These are phyloP conservation scores for Accipiter virgatus DNA, from an alignment of 2,113 vertebrate species.

Conservation along the genomic window DNA sequence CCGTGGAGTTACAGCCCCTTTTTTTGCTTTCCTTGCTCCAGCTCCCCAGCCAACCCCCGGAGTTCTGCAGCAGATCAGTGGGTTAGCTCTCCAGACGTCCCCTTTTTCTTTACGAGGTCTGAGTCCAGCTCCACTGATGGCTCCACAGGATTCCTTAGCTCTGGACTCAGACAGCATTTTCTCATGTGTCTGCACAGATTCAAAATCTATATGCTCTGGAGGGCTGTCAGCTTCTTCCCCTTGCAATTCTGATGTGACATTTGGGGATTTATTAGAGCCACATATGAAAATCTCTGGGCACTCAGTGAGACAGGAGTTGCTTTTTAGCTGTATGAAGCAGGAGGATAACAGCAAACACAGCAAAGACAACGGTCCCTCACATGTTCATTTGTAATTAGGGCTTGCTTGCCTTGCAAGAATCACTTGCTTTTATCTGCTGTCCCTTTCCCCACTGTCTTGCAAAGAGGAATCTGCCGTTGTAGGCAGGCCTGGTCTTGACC, in stretches of 20 bases:
- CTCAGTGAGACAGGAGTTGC: not conserved
- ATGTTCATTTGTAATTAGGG: accelerated
- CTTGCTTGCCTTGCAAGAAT: not conserved
- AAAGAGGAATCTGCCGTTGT: not conserved
- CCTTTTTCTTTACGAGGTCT: not conserved
- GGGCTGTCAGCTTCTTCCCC: not conserved
- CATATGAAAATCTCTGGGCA: not conserved
- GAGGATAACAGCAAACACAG: not conserved
- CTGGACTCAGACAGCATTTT: not conserved
- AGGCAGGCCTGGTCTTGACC: constrained; percentile 18
- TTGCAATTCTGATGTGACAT: not conserved
- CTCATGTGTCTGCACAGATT: not conserved
- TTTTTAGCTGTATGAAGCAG: not conserved
- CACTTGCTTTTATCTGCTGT: not conserved
- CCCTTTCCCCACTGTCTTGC: not conserved
- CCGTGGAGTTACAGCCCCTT: not conserved
- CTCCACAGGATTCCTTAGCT: not conserved
- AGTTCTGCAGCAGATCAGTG: not conserved
- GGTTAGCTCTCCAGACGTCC: not conserved
- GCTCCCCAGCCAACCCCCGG: not conserved
- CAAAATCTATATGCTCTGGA: accelerated
- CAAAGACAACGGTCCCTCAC: not conserved
- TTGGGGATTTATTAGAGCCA: not conserved
- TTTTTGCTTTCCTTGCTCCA: not conserved
- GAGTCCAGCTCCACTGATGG: not conserved